Conservation (phyloP, 2,113 vertebrate genomes). For the Melanerpes aurifrons region DNA sequence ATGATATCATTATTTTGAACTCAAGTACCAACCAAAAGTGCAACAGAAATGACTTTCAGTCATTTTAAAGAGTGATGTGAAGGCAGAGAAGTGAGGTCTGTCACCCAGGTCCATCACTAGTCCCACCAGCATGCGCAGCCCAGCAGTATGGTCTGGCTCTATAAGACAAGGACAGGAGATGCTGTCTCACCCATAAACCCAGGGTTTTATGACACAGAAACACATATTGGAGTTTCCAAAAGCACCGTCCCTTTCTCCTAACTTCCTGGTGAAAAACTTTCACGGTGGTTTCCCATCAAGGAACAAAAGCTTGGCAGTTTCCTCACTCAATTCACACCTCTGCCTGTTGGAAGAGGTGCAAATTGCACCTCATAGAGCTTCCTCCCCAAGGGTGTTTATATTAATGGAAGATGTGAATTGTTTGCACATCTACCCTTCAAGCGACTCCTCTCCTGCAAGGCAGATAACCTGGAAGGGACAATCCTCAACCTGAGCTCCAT, state of each 20-base stretch:
- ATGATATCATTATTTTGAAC: background rate
- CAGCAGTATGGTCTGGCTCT: rapidly evolving
- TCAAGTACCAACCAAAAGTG: background rate
- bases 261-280: background rate
- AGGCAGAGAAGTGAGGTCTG: background rate
- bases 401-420: background rate
- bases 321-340: conserved; percentile 15
- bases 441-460: background rate
- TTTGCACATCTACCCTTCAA: background rate
- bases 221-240: background rate
- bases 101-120: background rate
- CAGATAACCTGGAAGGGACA: background rate
- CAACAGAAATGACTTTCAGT: background rate
- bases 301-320: background rate
- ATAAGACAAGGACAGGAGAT: background rate
- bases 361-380: conserved; percentile 24
- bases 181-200: background rate
- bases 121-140: rapidly evolving
- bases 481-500: background rate
- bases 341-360: background rate
- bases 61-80: background rate
- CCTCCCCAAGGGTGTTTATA: background rate
- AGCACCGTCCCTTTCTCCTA: background rate
- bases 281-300: background rate
- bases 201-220: background rate